phyloP scores from a whole-genome alignment of 1,140 invertebrate genomes.

The Ctenoplectra terminalis region DNA sequence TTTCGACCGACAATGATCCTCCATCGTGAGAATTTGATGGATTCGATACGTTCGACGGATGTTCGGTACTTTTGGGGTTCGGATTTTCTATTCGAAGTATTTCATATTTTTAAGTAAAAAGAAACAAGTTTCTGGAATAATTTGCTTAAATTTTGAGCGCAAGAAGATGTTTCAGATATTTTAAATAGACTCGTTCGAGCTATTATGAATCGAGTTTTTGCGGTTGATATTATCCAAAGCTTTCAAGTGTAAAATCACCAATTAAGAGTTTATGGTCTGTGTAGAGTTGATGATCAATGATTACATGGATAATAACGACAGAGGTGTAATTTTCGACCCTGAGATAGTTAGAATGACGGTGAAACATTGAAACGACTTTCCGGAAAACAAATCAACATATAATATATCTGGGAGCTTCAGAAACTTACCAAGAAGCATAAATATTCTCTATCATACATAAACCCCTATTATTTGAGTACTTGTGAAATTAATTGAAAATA shows the following conservation, averaged over 20 bases:
- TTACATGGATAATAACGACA: not conserved
- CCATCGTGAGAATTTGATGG: not conserved
- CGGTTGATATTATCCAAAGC: not conserved
- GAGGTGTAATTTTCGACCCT: not conserved
- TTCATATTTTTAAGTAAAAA: not conserved
- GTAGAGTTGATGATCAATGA: slow-evolving; percentile 2
- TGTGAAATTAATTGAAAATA: not conserved
- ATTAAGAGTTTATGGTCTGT: not conserved
- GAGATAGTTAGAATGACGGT: too few species aligned
- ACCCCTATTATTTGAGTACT: not conserved
- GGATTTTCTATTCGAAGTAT: not conserved
- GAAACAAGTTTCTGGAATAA: not conserved
- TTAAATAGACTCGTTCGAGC: not conserved
- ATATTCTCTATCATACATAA: not conserved
- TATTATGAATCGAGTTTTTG: not conserved
- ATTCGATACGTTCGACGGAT: not conserved
- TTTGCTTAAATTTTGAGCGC: not conserved
- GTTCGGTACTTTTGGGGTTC: not conserved
- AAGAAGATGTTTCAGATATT: not conserved
- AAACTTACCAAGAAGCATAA: not conserved
- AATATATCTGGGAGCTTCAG: not conserved
- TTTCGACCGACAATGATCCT: too few species aligned
- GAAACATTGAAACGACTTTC: too few species aligned
- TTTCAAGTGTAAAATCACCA: slow-evolving; percentile 4
- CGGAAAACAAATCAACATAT: not conserved